These are phyloP conservation scores for Tonatia bakeri DNA, from an alignment of 2,113 vertebrate genomes.

Conservation along the genomic window DNA sequence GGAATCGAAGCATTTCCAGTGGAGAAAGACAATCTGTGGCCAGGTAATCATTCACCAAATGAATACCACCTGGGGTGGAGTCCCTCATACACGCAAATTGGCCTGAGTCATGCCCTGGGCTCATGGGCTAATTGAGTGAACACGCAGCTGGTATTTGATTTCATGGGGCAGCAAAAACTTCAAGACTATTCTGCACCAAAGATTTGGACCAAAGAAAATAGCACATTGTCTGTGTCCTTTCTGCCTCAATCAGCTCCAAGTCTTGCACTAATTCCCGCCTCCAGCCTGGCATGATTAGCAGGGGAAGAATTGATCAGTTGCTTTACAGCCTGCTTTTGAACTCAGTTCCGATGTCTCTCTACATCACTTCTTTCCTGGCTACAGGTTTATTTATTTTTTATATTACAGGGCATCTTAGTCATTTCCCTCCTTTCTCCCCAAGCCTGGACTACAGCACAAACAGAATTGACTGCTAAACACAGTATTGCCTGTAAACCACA, in stretches of 20 bases:
- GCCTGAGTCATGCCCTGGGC: conserved; percentile 45
- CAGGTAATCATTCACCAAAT: conserved; percentile 67
- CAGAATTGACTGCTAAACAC: conserved; percentile 27
- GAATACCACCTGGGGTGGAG: conserved; percentile 61
- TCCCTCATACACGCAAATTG: conserved; percentile 56
- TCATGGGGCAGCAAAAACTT: conserved; percentile 59
- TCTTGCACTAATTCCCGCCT: conserved; percentile 19
- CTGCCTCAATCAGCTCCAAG: conserved; percentile 64
- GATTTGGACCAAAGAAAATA: conserved; percentile 65
- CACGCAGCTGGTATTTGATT: conserved; percentile 68
- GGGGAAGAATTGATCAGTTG: not conserved
- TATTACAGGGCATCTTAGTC: conserved; percentile 57
- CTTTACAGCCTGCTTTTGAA: conserved; percentile 51
- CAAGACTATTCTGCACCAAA: conserved; percentile 64
- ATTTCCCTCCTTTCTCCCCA: conserved; percentile 46
- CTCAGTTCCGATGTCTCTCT: conserved; percentile 50
- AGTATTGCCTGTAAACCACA: not conserved
- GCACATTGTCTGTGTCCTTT: conserved; percentile 32
- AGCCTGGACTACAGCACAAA: conserved; percentile 26
- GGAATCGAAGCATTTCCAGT: conserved; percentile 52
- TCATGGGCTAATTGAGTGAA: conserved; percentile 66
- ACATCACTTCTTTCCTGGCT: conserved; percentile 59
- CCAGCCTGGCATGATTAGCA: conserved; percentile 50
- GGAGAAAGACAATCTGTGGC: conserved; percentile 55
- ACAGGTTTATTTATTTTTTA: conserved; percentile 65